Evolutionary conservation across 2,113 vertebrate genomes (phyloP), one percentile per base, ranked within the genome.

Genomic region (Malurus elegans): DNA sequence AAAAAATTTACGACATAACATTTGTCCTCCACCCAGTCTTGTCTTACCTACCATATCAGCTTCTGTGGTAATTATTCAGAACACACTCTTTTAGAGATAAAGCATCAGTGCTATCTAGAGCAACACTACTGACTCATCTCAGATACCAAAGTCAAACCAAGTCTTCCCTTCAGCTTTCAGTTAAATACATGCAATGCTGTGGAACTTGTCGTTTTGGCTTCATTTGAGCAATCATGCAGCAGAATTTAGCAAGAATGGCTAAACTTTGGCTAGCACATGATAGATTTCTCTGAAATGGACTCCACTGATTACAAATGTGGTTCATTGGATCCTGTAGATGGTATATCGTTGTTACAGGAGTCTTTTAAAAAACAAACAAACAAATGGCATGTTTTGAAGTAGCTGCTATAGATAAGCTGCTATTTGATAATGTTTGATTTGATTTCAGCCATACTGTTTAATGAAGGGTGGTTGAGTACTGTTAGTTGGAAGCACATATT

Each of bases 121-220:
- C 28, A 48, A 64, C n/a, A 9, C 47, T 73, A 15, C 25, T 85
- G 70, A 90, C 74, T 94, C 51, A 85, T 87, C 53, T 90, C 47
- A 5, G 47, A 79, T 79, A 74, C 31, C 32, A 38, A 69, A 65
- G 80, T 83, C 76, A 89, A 84, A 73, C 56, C 8, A 78, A 66
- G 60, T 38, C 56, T 36, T 80, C 71, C 74, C 57, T 66, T 71
- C 45, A 85, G 78, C 38, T 85, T 95, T 94, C 92, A 78, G 94
- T 90, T 94, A 79, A 84, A 72, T 79, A 71, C 32, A 29, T 92
- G 92, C 88, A 91, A 85, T 90, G 81, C 51, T 90, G 70, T 36
- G 86, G 95, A 86, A 86, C 79, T 92, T 71, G 82, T 64, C 38
- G 16, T 79, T 93, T 94, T 94, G 66, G 10, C 88, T 92, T 95